Percentiles rank a stretch among this genome's conserved stretches.
Evolutionary conservation across 1,140 invertebrate genomes (phyloP).

Genomic region (Achatina immaculata): DNA sequence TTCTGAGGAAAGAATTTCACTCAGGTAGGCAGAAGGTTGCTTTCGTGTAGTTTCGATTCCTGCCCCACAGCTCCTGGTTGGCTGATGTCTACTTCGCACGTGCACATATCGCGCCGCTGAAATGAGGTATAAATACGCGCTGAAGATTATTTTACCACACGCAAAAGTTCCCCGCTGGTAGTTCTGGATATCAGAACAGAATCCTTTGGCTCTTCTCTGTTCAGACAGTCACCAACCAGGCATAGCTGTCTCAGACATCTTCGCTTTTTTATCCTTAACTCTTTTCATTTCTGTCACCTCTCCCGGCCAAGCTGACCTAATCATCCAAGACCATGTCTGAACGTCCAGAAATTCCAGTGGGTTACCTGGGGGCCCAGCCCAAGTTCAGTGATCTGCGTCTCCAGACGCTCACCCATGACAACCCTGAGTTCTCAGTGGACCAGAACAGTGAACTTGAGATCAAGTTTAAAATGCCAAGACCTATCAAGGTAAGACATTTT

Average conservation of each 20-base stretch:
- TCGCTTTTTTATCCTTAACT: not conserved
- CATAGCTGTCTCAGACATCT: not conserved
- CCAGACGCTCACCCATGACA: conserved; percentile 31
- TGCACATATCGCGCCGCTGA: not conserved
- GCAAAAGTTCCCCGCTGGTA: not conserved
- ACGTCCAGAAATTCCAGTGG: conserved; percentile 59
- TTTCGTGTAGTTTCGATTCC: not conserved
- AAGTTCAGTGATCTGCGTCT: conserved; percentile 57
- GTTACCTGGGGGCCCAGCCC: conserved; percentile 65
- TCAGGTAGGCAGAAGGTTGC: not conserved
- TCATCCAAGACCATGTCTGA: conserved; percentile 15
- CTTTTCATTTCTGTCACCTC: not conserved
- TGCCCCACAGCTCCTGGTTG: not conserved
- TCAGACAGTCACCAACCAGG: not conserved
- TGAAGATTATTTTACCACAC: not conserved
- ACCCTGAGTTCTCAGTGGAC: conserved; percentile 38
- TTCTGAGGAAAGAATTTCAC: not conserved
- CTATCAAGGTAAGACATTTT: conserved; percentile 48
- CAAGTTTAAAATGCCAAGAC: conserved; percentile 48
- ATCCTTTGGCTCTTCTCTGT: not conserved
- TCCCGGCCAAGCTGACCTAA: not conserved
- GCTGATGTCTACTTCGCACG: not conserved
- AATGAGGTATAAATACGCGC: not conserved
- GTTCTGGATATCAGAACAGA: not conserved
- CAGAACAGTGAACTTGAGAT: conserved; percentile 47